Evolutionary conservation across 1,140 invertebrate genomes (phyloP).

Genomic region (Sminthurides bifidus): DNA sequence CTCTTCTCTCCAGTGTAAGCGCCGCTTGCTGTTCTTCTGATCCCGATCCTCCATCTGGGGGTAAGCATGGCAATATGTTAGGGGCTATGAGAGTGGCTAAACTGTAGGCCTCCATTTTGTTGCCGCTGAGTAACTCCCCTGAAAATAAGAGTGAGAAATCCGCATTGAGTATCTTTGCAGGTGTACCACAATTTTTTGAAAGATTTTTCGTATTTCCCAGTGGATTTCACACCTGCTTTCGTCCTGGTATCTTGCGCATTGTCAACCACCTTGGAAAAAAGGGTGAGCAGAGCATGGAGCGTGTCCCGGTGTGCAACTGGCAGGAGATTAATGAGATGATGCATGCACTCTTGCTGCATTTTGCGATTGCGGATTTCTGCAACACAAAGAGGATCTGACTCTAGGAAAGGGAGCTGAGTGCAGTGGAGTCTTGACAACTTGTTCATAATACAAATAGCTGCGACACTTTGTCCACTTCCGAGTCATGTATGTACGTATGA

Average conservation of each 20-base stretch:
- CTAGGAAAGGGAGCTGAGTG: too few relatives aligned
- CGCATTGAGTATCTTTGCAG: background rate
- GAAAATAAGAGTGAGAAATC: background rate
- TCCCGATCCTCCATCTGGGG: constrained; percentile 44
- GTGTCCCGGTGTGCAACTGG: constrained; percentile 79
- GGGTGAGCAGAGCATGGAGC: constrained; percentile 62
- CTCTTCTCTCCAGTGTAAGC: constrained; percentile 55
- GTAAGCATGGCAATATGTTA: constrained; percentile 73
- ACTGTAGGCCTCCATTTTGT: constrained; percentile 87
- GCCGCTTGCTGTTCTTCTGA: constrained; percentile 39
- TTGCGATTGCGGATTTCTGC: constrained; percentile 46
- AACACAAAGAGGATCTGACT: too few relatives aligned
- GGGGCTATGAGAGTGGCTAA: constrained; percentile 86
- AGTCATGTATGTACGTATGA: too few relatives aligned
- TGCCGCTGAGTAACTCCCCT: constrained; percentile 58
- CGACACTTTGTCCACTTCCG: too few relatives aligned
- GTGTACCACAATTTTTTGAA: background rate
- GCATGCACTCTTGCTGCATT: constrained; percentile 66
- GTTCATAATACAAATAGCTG: too few relatives aligned
- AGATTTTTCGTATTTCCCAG: background rate
- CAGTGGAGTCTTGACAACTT: too few relatives aligned
- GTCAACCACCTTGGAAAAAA: constrained; percentile 63
- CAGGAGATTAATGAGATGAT: constrained; percentile 70
- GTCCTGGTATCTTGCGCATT: constrained; percentile 54
- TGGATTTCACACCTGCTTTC: constrained; percentile 38